Conservation (phyloP, 1,140 invertebrate species). For the Brachionus paranguensis region DNA sequence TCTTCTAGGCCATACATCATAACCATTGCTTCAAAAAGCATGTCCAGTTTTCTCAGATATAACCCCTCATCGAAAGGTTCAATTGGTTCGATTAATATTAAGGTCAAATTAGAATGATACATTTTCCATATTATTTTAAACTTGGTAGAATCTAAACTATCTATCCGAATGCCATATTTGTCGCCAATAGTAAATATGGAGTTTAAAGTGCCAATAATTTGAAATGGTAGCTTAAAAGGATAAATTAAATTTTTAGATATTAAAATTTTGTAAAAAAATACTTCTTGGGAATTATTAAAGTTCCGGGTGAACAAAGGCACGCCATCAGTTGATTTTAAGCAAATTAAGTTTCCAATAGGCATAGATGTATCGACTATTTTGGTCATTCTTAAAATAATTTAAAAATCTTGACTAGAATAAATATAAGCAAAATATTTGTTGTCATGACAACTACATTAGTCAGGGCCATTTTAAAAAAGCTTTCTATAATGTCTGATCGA, state of each 20-base stretch:
- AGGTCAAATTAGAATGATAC: conserved; percentile 59
- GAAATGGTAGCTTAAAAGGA: conserved; percentile 66
- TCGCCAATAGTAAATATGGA: conserved; percentile 76
- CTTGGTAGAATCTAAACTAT: conserved; percentile 64
- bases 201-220: conserved; percentile 71
- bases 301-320: not conserved
- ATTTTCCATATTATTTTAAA: conserved; percentile 70
- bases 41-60: conserved; percentile 61
- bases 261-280: not conserved
- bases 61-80: conserved; percentile 50
- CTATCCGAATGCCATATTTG: conserved; percentile 64
- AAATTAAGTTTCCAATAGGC: not conserved
- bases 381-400: not conserved
- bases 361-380: not conserved
- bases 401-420: not conserved
- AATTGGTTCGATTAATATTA: conserved; percentile 53
- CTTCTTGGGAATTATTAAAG: not conserved
- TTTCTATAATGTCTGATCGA: not conserved
- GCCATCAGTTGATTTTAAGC: not conserved
- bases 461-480: not conserved
- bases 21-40: conserved; percentile 68
- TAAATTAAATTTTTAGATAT: conserved; percentile 30
- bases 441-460: not conserved
- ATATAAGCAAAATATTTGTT: not conserved
- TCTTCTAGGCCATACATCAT: conserved; percentile 71